phyloP scores from a whole-genome alignment of 2,888 invertebrate species.

The Belgica antarctica region DNA sequence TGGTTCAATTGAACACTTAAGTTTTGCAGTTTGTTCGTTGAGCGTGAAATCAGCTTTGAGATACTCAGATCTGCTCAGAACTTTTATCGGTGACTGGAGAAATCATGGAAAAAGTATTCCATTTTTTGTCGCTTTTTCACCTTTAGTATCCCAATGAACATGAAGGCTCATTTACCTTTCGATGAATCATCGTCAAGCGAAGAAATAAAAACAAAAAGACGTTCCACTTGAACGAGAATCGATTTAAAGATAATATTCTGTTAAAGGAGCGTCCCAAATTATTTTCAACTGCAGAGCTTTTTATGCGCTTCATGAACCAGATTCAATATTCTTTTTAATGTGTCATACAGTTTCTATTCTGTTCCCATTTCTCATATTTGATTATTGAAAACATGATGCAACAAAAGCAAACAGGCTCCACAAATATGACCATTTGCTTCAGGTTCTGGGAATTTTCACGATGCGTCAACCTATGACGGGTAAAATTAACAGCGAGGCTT shows the following conservation, averaged over 20 bases:
- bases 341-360: slow-evolving; percentile 25
- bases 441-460: no score
- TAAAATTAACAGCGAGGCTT: no score
- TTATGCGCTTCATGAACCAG: slow-evolving; percentile 19
- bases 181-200: not conserved
- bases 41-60: not conserved
- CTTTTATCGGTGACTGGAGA: not conserved
- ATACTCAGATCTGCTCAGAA: not conserved
- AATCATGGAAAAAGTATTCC: no score
- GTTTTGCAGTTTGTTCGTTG: not conserved
- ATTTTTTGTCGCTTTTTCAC: not conserved
- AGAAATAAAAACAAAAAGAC: not conserved
- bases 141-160: no score
- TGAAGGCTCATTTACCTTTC: not conserved
- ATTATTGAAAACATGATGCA: not conserved
- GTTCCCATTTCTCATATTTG: slow-evolving; percentile 30
- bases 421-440: no score
- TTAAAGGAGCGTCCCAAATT: slow-evolving; percentile 35
- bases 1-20: no score
- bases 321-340: slow-evolving; percentile 9
- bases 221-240: not conserved
- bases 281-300: not conserved
- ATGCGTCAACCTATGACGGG: no score
- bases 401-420: no score
- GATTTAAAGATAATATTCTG: slow-evolving; percentile 11